phyloP scores from a whole-genome alignment of 1,140 invertebrate species.

The Lasaia peninsularis region DNA sequence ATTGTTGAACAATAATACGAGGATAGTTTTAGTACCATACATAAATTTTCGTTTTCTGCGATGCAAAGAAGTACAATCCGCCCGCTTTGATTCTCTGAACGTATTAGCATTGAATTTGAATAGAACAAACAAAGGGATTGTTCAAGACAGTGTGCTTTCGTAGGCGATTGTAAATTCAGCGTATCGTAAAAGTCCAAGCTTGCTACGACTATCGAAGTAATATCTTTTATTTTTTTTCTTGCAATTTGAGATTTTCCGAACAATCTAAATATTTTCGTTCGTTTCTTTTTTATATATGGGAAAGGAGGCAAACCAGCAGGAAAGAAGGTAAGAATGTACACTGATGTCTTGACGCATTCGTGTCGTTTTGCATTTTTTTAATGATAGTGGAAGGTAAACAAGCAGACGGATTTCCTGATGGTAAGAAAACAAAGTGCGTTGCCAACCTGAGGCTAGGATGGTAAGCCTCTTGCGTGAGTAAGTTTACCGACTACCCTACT shows the following conservation, averaged over 20 bases:
- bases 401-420: too few relatives aligned
- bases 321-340: too few relatives aligned
- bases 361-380: too few relatives aligned
- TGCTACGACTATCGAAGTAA: constrained; percentile 37
- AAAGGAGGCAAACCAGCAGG: too few relatives aligned
- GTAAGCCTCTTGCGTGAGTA: too few relatives aligned
- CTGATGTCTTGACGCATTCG: too few relatives aligned
- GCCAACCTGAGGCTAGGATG: too few relatives aligned
- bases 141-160: constrained; percentile 69
- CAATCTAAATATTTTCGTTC: constrained; percentile 1
- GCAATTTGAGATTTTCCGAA: constrained; percentile 19
- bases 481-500: too few relatives aligned
- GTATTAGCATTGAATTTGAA: constrained; percentile 76
- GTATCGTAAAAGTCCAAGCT: constrained; percentile 64
- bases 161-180: constrained; percentile 71
- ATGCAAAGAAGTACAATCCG: constrained; percentile 55
- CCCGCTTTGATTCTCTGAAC: constrained; percentile 68
- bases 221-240: constrained; percentile 33
- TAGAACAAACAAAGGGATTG: constrained; percentile 76
- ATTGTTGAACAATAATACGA: constrained; percentile 14
- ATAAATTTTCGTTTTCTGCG: constrained; percentile 53
- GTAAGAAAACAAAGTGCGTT: too few relatives aligned
- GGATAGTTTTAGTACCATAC: constrained; percentile 33
- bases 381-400: too few relatives aligned
- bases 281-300: too few relatives aligned